Base-by-base conservation (phyloP, 2,888 invertebrate genomes). In the Zaprionus lineosus region DNA sequence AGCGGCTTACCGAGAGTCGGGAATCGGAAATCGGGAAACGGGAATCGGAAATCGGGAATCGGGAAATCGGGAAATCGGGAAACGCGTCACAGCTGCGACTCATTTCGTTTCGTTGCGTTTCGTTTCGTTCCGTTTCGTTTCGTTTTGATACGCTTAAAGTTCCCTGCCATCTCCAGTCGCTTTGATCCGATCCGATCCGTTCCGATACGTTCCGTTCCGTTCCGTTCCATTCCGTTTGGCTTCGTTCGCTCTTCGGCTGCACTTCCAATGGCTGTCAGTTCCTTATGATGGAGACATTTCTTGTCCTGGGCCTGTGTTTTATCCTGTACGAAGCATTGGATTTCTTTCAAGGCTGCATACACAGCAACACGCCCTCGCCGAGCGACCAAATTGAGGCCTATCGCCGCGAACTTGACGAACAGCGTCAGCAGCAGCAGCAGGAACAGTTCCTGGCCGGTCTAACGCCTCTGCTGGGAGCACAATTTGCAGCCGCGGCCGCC, bases 261-360 rank as follows among this genome's bases (percentile, higher is more conserved):
- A 67, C 74, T 76, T 75, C 78, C 84, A 76, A 85, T 87, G 87
- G 88, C 84, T 84, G 68, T 76, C 77, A 85, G 76, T 72, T 75
- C 77, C 77, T 78, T 89, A 89, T 89, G 89, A 93, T 93, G 93
- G 93, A 93, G 92, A 93, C 93, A 88, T 92, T 93, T 87, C 90
- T 93, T 87, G 91, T 93, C 84, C 91, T 93, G 79, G 93, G 93
- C 76, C 91, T 93, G 88, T 93, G 93, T 91, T 92, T 93, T 88
- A 90, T 93, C 87, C 93, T 93, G 86, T 93, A 93, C 88, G 93
- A 93, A 90, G 91, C 93, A 87, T 92, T 93, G 89, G 93, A 93
- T 88, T 91, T 93, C 87, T 91, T 93, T 87, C 92, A 92, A 89
- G 92, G 92, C 88, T 89, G 90, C 88, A 86, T 88, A 56, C 89